Evolutionary conservation across 2,888 invertebrate genomes (phyloP).

Genomic region (Polydrusus pterygomalis): DNA sequence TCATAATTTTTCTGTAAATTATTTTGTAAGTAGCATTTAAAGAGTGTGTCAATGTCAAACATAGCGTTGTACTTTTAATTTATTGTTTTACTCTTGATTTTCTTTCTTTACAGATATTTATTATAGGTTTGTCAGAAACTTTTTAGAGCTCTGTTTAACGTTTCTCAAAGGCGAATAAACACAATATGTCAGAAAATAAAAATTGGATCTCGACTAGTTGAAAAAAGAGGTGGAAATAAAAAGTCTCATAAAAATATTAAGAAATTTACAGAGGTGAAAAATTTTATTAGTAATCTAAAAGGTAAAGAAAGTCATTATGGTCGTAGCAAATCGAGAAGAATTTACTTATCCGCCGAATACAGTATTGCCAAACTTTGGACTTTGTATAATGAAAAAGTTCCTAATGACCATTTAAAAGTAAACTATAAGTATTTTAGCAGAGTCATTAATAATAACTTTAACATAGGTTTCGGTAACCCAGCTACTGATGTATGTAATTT

Average conservation of each 20-base stretch:
- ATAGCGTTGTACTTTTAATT: constrained; percentile 14
- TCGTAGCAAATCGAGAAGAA: constrained; percentile 29
- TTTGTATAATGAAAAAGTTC: constrained; percentile 37
- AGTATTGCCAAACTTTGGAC: constrained; percentile 35
- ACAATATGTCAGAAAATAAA: constrained; percentile 43
- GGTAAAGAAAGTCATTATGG: constrained; percentile 34
- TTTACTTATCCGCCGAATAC: constrained; percentile 25
- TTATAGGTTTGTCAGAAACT: constrained; percentile 40
- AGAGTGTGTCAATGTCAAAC: too few species aligned
- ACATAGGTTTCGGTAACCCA: constrained; percentile 50
- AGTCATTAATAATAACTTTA: constrained; percentile 53
- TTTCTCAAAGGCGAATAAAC: constrained; percentile 33
- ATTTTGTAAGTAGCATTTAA: constrained; percentile 15
- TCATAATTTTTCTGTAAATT: constrained; percentile 17
- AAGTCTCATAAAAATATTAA: constrained; percentile 4
- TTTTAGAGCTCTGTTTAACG: constrained; percentile 37
- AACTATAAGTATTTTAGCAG: constrained; percentile 42
- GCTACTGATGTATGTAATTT: constrained; percentile 39
- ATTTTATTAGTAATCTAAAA: constrained; percentile 37
- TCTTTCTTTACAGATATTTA: not conserved
- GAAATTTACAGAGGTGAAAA: constrained; percentile 25
- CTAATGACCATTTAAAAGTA: constrained; percentile 22
- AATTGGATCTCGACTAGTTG: constrained; percentile 39
- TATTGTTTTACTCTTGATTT: too few species aligned
- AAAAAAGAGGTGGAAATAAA: constrained; percentile 38